phyloP scores from a whole-genome alignment of 2,113 vertebrate genomes.

The Mirounga angustirostris region DNA sequence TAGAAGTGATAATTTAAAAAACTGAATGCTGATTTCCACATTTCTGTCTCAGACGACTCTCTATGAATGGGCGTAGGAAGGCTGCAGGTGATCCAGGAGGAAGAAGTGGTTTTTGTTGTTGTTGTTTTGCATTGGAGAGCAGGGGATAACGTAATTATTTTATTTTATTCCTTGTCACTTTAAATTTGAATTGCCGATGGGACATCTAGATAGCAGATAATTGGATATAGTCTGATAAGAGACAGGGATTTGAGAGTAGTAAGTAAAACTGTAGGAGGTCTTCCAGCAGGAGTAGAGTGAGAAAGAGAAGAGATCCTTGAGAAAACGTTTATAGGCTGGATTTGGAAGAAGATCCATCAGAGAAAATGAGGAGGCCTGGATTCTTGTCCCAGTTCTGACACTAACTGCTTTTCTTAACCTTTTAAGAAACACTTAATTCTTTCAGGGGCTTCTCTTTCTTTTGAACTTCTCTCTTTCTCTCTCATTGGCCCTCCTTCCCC shows the following conservation, averaged over 20 bases:
- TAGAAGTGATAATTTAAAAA: background rate
- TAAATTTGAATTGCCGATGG: background rate
- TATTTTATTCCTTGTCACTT: constrained; percentile 50
- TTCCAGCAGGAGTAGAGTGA: background rate
- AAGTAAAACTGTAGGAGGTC: background rate
- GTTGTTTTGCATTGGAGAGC: background rate
- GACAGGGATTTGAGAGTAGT: background rate
- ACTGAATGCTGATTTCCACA: background rate
- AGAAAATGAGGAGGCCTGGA: background rate
- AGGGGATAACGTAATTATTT: background rate
- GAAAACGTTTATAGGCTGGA: background rate
- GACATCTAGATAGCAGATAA: background rate
- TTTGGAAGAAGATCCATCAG: background rate
- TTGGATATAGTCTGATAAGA: background rate
- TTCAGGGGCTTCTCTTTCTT: background rate
- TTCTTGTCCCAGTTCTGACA: background rate
- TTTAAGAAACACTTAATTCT: background rate
- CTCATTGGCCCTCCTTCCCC: no score
- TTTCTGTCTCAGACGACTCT: background rate
- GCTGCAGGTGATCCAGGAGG: background rate
- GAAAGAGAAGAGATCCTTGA: background rate
- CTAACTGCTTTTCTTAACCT: background rate
- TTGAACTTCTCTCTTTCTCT: background rate
- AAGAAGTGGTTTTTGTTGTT: background rate
- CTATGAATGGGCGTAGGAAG: background rate